phyloP scores from a whole-genome alignment of 2,113 vertebrate species.

The Bos taurus region DNA sequence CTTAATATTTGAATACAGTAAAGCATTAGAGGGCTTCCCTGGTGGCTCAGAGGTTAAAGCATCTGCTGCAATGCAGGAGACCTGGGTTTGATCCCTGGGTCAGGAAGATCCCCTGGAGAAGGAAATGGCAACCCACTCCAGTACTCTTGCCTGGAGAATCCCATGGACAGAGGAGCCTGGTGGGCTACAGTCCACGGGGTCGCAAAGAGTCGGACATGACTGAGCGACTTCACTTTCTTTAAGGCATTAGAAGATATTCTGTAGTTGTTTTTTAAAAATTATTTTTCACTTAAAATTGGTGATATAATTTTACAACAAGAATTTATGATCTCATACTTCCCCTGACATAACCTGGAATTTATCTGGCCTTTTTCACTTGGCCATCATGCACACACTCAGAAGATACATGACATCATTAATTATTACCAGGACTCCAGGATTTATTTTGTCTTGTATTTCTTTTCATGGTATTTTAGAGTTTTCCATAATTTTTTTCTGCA shows the following conservation, averaged over 20 bases:
- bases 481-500: background rate
- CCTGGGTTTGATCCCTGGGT: too few relatives aligned
- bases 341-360: constrained; percentile 1
- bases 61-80: too few relatives aligned
- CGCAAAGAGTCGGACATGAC: too few relatives aligned
- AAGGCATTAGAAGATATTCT: background rate
- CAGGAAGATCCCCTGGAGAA: too few relatives aligned
- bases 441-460: constrained; percentile 40
- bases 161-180: too few relatives aligned
- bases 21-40: background rate
- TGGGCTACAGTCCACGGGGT: too few relatives aligned
- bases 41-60: too few relatives aligned
- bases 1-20: background rate
- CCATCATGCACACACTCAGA: background rate
- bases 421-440: background rate
- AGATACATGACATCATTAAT: constrained; percentile 19
- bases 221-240: too few relatives aligned
- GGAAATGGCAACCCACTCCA: too few relatives aligned
- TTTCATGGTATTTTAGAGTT: background rate
- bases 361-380: background rate
- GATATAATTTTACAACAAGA: constrained; percentile 5
- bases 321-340: constrained; percentile 22
- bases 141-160: too few relatives aligned
- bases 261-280: background rate
- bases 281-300: background rate